Conservation (phyloP, 1,140 invertebrate species). For the Bombus confusus region DNA sequence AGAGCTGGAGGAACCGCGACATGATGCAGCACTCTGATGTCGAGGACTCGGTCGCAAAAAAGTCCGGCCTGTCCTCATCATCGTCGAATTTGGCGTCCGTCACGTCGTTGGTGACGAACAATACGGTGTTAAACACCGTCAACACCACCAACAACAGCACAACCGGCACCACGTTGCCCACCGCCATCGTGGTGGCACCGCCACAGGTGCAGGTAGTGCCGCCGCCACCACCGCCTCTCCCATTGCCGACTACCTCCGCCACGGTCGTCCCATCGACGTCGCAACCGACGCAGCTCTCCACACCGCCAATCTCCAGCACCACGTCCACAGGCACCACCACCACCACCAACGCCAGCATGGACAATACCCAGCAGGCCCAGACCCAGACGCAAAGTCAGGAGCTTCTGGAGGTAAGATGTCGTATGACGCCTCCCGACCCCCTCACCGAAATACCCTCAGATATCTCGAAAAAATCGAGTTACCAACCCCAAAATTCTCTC, state of each 20-base stretch:
- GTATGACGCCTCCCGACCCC: slow-evolving; percentile 60
- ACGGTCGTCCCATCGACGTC: slow-evolving; percentile 49
- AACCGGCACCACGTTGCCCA: slow-evolving; percentile 34
- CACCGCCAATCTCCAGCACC: slow-evolving; percentile 49
- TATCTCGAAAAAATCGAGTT: neutral
- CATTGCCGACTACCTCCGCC: slow-evolving; percentile 52
- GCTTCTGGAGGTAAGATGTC: slow-evolving; percentile 81
- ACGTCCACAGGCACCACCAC: slow-evolving; percentile 67
- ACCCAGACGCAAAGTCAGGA: slow-evolving; percentile 80
- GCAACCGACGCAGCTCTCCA: slow-evolving; percentile 51
- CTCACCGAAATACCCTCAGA: slow-evolving; percentile 1
- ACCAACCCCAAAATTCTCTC: slow-evolving; percentile 21
- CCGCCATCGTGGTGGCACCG: slow-evolving; percentile 43
- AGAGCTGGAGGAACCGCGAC: slow-evolving; percentile 81
- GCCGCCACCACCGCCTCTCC: slow-evolving; percentile 52
- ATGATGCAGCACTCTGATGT: slow-evolving; percentile 74
- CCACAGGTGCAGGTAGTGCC: slow-evolving; percentile 59
- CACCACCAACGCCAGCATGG: slow-evolving; percentile 62
- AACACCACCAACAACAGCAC: slow-evolving; percentile 44
- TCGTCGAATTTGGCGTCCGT: slow-evolving; percentile 32
- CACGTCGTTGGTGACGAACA: slow-evolving; percentile 41
- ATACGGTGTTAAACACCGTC: slow-evolving; percentile 38
- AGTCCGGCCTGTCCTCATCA: slow-evolving; percentile 41
- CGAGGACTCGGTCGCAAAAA: slow-evolving; percentile 51
- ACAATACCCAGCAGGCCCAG: slow-evolving; percentile 77